Evolutionary conservation across 35 echinoderm and acorn worm species (phyloP).

Genomic region (Stichopus chloronotus): DNA sequence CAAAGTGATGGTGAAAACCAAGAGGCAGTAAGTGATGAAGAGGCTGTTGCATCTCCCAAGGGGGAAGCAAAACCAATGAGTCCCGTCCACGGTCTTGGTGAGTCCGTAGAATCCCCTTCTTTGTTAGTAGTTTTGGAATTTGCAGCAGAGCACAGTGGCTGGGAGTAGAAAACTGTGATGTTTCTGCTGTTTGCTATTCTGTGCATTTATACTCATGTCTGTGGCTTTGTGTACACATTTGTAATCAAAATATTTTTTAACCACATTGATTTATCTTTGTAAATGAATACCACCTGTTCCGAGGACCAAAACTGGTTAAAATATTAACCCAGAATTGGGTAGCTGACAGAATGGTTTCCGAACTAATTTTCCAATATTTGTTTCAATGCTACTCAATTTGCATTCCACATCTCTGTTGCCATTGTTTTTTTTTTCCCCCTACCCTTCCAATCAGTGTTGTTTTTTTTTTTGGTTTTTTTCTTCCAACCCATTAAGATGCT

Average conservation of each 20-base stretch:
- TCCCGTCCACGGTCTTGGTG: constrained; percentile 48
- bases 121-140: too few relatives aligned
- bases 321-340: too few relatives aligned
- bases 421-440: too few relatives aligned
- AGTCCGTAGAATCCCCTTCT: background rate
- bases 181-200: too few relatives aligned
- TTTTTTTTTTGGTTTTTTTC: background rate
- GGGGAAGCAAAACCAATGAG: background rate
- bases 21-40: constrained; percentile 43
- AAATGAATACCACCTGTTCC: too few relatives aligned
- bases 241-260: background rate
- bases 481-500: background rate
- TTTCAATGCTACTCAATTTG: too few relatives aligned
- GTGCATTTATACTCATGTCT: background rate
- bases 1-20: background rate
- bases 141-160: background rate
- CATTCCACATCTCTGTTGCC: too few relatives aligned
- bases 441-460: background rate
- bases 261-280: background rate
- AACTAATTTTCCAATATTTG: too few relatives aligned
- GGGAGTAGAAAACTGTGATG: background rate
- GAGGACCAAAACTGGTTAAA: too few relatives aligned
- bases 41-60: background rate
- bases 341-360: too few relatives aligned
- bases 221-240: background rate